Conservation (phyloP, 2,797 vertebrate species). For the Knipowitschia caucasica region DNA sequence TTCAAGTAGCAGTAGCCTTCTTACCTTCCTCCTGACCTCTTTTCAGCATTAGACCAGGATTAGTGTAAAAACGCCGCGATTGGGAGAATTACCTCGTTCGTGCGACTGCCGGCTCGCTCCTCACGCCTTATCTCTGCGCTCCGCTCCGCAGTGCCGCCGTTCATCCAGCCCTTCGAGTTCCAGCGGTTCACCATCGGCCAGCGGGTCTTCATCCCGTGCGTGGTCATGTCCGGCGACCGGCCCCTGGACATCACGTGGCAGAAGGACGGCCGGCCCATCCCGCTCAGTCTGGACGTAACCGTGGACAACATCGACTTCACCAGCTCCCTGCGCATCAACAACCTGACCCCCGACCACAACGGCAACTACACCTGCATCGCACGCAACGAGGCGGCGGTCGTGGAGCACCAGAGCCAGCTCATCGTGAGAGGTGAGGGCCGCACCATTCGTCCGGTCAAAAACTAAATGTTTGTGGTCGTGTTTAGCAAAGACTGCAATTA, state of each 20-base stretch:
- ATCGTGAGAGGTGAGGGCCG: conserved; percentile 96
- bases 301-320: conserved; percentile 99
- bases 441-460: too few species aligned
- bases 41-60: conserved; percentile 23
- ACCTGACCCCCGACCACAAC: conserved; percentile 95
- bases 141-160: conserved; percentile 84
- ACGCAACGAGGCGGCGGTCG: conserved; percentile 90
- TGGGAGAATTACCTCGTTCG: conserved; percentile 17
- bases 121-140: conserved; percentile 20
- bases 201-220: conserved; percentile 95
- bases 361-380: conserved; percentile 98
- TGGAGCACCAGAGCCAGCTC: conserved; percentile 95
- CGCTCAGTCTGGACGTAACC: conserved; percentile 90
- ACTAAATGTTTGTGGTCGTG: too few species aligned
- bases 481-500: too few species aligned
- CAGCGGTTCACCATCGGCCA: conserved; percentile 97
- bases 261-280: conserved; percentile 93
- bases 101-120: conserved; percentile 16
- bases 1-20: neutral
- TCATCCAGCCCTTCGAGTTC: conserved; percentile 98
- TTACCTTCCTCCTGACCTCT: conserved; percentile 38
- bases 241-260: conserved; percentile 98
- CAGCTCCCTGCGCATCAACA: conserved; percentile 94
- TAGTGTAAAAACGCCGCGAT: conserved; percentile 22
- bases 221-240: conserved; percentile 95